A percentile compares a stretch with the other conserved stretches of the same genome.
phyloP scores from a whole-genome alignment of 2,797 vertebrate species.

The Crypturellus tataupa region DNA sequence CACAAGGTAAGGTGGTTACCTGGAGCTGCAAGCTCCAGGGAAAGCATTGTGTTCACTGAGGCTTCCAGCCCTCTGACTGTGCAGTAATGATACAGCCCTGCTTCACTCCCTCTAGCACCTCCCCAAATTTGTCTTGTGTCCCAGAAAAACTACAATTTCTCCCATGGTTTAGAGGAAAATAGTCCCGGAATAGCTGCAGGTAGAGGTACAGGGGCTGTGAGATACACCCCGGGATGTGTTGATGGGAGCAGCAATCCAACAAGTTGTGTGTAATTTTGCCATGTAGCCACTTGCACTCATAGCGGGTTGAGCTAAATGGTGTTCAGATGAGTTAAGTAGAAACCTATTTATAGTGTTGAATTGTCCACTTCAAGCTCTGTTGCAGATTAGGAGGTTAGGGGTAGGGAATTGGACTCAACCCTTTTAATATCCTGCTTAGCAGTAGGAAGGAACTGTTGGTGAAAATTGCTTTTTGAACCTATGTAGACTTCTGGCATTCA shows the following conservation, averaged over 20 bases:
- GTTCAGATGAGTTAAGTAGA: background rate
- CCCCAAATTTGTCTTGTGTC: background rate
- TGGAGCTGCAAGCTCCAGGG: background rate
- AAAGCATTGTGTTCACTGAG: accelerated
- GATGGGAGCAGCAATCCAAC: background rate
- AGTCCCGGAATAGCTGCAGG: accelerated
- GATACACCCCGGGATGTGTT: background rate
- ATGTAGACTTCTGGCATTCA: slow-evolving; percentile 71
- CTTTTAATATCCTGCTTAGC: background rate
- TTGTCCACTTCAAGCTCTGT: background rate
- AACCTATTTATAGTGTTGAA: background rate
- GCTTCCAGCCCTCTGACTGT: background rate
- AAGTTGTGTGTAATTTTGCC: background rate
- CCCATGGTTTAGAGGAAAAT: accelerated
- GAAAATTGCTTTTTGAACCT: slow-evolving; percentile 68
- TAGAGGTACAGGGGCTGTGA: background rate
- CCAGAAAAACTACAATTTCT: background rate
- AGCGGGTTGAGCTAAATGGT: background rate
- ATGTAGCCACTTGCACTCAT: background rate
- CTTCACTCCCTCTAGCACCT: background rate
- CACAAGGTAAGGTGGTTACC: background rate
- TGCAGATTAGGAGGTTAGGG: background rate
- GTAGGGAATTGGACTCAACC: background rate
- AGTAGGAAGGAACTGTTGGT: background rate
- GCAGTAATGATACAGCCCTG: background rate